These are phyloP conservation scores for Chaenodraco wilsoni DNA, from an alignment of 2,797 vertebrate species.

Conservation along the genomic window DNA sequence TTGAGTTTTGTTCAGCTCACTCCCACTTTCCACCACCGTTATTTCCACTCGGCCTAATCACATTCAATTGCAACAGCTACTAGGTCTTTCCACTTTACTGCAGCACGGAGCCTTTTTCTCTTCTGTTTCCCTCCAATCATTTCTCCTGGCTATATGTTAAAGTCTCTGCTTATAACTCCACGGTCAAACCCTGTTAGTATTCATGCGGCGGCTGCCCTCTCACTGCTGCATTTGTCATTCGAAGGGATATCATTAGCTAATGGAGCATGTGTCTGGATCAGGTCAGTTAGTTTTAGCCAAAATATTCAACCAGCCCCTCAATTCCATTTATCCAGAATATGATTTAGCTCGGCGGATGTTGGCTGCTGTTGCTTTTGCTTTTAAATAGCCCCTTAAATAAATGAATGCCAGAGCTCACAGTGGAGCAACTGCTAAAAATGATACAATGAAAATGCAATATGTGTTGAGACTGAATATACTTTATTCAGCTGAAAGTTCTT, in stretches of 20 bases:
- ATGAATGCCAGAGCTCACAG: slow-evolving; percentile 22
- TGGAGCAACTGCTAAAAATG: slow-evolving; percentile 27
- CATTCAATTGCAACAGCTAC: slow-evolving; percentile 28
- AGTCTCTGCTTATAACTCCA: slow-evolving; percentile 24
- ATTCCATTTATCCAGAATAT: slow-evolving; percentile 62
- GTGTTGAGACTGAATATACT: slow-evolving; percentile 6
- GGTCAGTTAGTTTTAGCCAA: slow-evolving; percentile 58
- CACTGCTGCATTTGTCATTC: slow-evolving; percentile 71
- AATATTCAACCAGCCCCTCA: slow-evolving; percentile 54
- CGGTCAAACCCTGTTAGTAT: slow-evolving; percentile 65
- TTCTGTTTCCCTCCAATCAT: background rate
- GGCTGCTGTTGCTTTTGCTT: slow-evolving; percentile 46
- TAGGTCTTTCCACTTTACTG: slow-evolving; percentile 15
- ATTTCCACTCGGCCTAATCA: slow-evolving; percentile 41
- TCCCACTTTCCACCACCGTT: slow-evolving; percentile 19
- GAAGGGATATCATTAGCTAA: slow-evolving; percentile 79
- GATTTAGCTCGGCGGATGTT: slow-evolving; percentile 53
- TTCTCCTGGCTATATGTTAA: slow-evolving; percentile 17
- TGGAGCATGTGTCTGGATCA: slow-evolving; percentile 67
- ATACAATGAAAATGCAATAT: slow-evolving; percentile 19
- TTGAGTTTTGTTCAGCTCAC: slow-evolving; percentile 24
- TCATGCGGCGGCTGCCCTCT: slow-evolving; percentile 53
- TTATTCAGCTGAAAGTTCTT: slow-evolving; percentile 14
- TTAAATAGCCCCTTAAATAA: slow-evolving; percentile 53
- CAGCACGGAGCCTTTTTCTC: slow-evolving; percentile 1